These are phyloP conservation scores for Acronicta alni DNA, from an alignment of 2,888 invertebrate species.

Conservation along the genomic window DNA sequence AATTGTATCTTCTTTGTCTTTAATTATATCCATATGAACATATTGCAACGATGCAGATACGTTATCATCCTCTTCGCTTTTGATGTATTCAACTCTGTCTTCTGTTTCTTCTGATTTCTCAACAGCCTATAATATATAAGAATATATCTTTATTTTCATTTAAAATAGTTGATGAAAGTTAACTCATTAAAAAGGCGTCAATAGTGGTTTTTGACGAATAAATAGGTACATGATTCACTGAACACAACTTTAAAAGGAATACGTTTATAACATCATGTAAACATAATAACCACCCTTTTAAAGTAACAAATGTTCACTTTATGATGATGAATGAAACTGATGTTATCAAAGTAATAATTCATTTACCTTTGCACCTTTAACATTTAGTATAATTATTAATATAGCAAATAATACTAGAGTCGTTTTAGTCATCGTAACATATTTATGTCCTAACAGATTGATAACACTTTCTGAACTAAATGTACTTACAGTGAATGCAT, in stretches of 20 bases:
- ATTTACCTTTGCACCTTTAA: constrained; percentile 31
- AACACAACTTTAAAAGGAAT: too few species aligned
- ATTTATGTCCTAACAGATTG: constrained; percentile 29
- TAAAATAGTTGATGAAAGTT: too few species aligned
- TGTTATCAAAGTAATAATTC: neutral
- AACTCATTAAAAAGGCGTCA: too few species aligned
- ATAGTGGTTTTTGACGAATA: too few species aligned
- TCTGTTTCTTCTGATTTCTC: constrained; percentile 8
- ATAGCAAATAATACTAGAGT: constrained; percentile 23
- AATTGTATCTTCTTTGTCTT: constrained; percentile 5
- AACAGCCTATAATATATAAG: constrained; percentile 19
- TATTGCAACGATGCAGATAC: constrained; percentile 41
- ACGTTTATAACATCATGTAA: too few species aligned
- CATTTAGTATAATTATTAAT: constrained; percentile 18
- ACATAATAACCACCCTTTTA: too few species aligned
- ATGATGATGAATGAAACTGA: neutral
- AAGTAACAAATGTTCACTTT: too few species aligned
- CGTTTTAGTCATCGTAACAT: constrained; percentile 40
- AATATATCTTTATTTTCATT: neutral
- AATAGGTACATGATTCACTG: too few species aligned
- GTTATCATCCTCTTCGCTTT: constrained; percentile 8
- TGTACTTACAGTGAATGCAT: constrained; percentile 13
- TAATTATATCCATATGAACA: constrained; percentile 8
- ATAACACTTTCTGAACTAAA: constrained; percentile 41
- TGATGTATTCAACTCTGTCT: constrained; percentile 6